Percentiles rank a stretch among this genome's conserved stretches.
phyloP scores from a whole-genome alignment of 2,797 vertebrate genomes.

The Hafferia zeledoni region DNA sequence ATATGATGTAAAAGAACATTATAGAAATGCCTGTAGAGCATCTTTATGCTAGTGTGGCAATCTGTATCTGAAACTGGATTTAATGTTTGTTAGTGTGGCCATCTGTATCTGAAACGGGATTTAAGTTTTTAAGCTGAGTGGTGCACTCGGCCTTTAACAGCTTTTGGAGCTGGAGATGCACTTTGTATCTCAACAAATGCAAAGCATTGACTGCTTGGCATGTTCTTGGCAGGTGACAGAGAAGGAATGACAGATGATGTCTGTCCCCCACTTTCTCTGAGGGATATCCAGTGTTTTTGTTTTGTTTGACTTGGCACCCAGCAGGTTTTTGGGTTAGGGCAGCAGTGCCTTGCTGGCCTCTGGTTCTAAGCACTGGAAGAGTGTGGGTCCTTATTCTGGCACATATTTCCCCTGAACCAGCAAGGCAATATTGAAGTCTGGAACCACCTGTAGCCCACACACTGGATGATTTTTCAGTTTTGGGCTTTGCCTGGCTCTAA shows the following conservation, averaged over 20 bases:
- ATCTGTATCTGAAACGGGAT: background rate
- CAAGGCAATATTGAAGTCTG: background rate
- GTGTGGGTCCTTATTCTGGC: background rate
- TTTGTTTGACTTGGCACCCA: background rate
- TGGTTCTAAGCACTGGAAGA: background rate
- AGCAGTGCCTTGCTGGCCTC: background rate
- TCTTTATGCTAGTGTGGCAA: background rate
- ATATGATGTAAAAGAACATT: background rate
- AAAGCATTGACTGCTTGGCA: background rate
- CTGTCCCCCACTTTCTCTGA: background rate
- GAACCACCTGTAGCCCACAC: background rate
- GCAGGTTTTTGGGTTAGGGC: background rate
- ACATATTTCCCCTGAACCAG: background rate
- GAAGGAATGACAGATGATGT: background rate
- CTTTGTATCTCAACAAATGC: background rate
- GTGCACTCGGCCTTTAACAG: background rate
- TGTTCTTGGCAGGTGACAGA: background rate
- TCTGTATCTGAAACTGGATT: background rate
- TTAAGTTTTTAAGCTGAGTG: background rate
- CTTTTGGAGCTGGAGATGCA: background rate
- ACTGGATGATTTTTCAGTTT: background rate
- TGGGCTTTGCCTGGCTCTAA: background rate
- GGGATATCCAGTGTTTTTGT: background rate
- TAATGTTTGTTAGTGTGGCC: no score
- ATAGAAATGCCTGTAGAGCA: fast-evolving